phyloP scores from a whole-genome alignment of 2,797 vertebrate species.

The Pygocentrus nattereri region DNA sequence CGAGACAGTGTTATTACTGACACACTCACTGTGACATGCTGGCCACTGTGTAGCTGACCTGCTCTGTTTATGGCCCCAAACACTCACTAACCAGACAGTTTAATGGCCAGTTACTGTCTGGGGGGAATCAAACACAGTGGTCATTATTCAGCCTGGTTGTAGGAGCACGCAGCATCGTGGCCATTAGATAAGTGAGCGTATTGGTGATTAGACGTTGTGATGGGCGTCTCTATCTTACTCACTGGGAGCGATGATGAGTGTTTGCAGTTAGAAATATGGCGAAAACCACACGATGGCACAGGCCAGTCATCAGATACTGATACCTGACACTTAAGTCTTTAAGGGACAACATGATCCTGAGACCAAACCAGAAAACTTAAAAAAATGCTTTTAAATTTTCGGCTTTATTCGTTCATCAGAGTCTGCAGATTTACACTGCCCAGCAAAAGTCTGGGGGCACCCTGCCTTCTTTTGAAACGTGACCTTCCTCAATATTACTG shows the following conservation, averaged over 20 bases:
- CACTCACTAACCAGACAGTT: neutral
- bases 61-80: neutral
- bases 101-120: constrained; percentile 3
- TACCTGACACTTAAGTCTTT: neutral
- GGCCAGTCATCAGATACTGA: neutral
- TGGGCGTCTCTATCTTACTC: neutral
- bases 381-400: too few relatives aligned
- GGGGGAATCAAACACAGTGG: neutral
- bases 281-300: neutral
- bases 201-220: neutral
- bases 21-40: neutral
- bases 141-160: neutral
- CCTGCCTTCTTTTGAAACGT: too few relatives aligned
- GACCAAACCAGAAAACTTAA: too few relatives aligned
- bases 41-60: neutral
- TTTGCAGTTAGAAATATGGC: neutral
- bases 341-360: too few relatives aligned
- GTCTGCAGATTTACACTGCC: neutral
- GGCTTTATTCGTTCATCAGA: too few relatives aligned
- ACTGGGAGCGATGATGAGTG: neutral
- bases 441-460: too few relatives aligned
- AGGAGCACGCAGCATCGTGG: neutral
- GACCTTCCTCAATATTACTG: too few relatives aligned
- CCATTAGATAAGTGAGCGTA: neutral
- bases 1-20: constrained; percentile 10